Percentiles rank a stretch among this genome's conserved stretches.
These are phyloP conservation scores for Tauraco hartlaubi DNA, from an alignment of 2,797 vertebrate genomes.

Conservation along the genomic window DNA sequence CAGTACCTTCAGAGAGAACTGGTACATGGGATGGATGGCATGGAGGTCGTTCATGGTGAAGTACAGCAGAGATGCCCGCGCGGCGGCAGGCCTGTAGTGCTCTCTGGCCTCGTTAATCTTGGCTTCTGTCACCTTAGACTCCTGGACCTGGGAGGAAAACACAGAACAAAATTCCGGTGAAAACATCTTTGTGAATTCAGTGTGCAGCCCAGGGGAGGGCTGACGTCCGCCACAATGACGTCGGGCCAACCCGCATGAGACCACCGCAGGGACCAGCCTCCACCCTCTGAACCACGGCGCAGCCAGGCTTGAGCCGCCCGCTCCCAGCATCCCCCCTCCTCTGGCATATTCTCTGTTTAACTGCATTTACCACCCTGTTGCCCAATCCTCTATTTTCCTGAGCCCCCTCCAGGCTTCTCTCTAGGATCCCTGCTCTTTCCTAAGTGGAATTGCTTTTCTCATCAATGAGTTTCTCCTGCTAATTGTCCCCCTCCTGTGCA, in stretches of 20 bases:
- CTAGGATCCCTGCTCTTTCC: not conserved
- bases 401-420: not conserved
- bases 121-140: constrained; percentile 90
- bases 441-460: not conserved
- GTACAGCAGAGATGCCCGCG: constrained; percentile 92
- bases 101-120: constrained; percentile 95
- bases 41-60: constrained; percentile 95
- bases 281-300: rapidly evolving
- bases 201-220: not conserved
- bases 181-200: not conserved
- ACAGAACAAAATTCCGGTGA: not conserved
- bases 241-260: rapidly evolving
- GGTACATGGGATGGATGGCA: constrained; percentile 97
- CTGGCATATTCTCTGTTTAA: not conserved
- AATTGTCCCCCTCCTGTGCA: not conserved
- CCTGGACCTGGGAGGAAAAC: constrained; percentile 85
- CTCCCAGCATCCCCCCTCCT: not conserved
- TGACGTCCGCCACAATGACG: not conserved
- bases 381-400: not conserved
- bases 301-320: not conserved
- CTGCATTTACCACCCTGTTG: not conserved
- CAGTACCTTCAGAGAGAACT: constrained; percentile 96
- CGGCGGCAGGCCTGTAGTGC: constrained; percentile 89
- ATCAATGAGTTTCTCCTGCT: not conserved
- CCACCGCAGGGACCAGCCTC: not conserved